Conservation (phyloP, 2,888 invertebrate species). For the Nyleta sp. region DNA sequence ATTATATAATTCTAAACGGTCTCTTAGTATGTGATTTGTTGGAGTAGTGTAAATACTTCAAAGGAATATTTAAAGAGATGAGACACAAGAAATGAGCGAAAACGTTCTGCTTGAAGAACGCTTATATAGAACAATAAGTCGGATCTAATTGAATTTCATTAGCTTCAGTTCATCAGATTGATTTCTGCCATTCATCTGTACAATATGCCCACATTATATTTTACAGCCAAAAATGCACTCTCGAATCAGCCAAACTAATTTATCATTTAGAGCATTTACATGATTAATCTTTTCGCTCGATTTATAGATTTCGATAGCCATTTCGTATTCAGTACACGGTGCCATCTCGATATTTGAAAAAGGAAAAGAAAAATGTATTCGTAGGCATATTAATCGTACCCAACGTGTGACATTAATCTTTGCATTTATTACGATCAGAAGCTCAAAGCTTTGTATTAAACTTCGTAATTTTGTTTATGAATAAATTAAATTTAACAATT, state of each 20-base stretch:
- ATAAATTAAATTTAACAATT: no score
- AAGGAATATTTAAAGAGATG: no score
- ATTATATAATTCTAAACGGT: no score
- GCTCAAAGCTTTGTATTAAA: background rate
- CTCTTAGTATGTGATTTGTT: no score
- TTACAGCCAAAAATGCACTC: background rate
- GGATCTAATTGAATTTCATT: no score
- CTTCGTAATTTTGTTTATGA: background rate
- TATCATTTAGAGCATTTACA: background rate
- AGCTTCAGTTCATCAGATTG: no score
- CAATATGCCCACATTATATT: background rate
- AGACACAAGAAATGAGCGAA: no score
- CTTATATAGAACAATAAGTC: no score
- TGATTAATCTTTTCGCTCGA: background rate
- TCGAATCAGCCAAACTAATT: background rate
- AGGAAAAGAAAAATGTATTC: no score
- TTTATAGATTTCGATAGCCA: background rate
- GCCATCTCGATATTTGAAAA: conserved; percentile 2
- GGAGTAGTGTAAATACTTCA: no score
- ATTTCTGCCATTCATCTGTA: no score
- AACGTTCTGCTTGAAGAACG: no score
- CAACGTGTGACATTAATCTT: background rate
- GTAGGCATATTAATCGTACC: background rate
- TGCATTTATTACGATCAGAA: background rate
- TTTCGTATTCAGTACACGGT: background rate